Percentiles rank a stretch among this genome's conserved stretches.
Evolutionary conservation across 92 coral and sea anemone species (phyloP).

Genomic region (Palythoa grandiflora): DNA sequence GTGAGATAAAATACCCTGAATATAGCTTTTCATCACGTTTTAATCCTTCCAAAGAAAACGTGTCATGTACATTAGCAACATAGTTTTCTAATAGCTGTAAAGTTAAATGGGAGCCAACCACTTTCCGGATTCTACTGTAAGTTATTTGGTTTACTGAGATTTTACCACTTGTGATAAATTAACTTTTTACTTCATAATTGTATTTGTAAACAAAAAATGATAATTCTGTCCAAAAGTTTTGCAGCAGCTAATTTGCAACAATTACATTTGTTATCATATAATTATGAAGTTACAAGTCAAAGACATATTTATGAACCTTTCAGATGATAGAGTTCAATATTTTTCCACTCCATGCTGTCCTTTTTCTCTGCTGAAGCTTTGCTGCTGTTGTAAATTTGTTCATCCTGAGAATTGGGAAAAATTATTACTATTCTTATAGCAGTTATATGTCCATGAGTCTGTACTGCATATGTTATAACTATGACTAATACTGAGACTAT

Average conservation of each 20-base stretch:
- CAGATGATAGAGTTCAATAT: conserved; percentile 24
- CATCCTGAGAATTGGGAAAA: background rate
- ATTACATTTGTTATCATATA: background rate
- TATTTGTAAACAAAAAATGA: too few relatives aligned
- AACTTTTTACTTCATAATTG: too few relatives aligned
- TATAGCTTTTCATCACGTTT: conserved; percentile 73
- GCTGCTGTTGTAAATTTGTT: conserved; percentile 25
- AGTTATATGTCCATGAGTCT: background rate
- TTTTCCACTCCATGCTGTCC: conserved; percentile 2
- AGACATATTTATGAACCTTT: conserved; percentile 4
- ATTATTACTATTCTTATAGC: background rate
- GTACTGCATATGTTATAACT: background rate
- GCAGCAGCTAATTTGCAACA: background rate
- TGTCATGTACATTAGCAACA: background rate
- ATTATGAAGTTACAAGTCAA: background rate
- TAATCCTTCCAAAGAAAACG: conserved; percentile 18
- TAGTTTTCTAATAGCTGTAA: background rate
- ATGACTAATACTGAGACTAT: background rate
- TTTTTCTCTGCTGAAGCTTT: conserved; percentile 3
- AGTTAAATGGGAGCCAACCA: too few relatives aligned
- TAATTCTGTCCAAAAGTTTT: too few relatives aligned
- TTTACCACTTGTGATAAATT: too few relatives aligned
- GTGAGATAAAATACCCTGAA: conserved; percentile 59
- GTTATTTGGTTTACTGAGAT: too few relatives aligned
- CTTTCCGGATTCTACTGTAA: too few relatives aligned